Conservation (phyloP, 2,113 vertebrate genomes). For the Aleadryas rufinucha region DNA sequence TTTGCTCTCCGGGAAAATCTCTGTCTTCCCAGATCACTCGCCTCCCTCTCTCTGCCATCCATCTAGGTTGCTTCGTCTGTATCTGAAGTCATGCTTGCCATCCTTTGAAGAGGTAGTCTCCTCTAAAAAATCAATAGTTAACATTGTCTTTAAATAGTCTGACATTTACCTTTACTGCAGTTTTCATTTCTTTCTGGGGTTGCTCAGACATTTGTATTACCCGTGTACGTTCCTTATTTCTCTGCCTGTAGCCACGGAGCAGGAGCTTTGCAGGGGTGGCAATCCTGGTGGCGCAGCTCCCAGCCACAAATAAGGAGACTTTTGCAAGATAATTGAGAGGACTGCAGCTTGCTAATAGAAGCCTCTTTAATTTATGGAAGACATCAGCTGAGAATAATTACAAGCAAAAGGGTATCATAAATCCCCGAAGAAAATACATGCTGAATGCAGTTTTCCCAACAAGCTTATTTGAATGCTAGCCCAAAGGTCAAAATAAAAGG, state of each 20-base stretch:
- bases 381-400: constrained; percentile 35
- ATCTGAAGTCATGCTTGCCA: constrained; percentile 26
- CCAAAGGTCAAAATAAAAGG: constrained; percentile 52
- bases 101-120: constrained; percentile 60
- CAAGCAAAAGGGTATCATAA: constrained; percentile 24
- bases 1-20: background rate
- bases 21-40: background rate
- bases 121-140: constrained; percentile 67
- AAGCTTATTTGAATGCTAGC: constrained; percentile 19
- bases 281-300: background rate
- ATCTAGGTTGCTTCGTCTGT: background rate
- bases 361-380: constrained; percentile 58
- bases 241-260: background rate
- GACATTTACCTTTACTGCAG: constrained; percentile 65
- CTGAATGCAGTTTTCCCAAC: constrained; percentile 9
- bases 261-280: background rate
- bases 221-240: background rate
- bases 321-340: constrained; percentile 14
- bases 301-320: background rate
- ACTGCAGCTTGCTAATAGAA: constrained; percentile 9
- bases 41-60: background rate
- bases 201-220: constrained; percentile 48
- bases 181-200: constrained; percentile 58
- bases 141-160: constrained; percentile 67
- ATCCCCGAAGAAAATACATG: constrained; percentile 41